A percentile compares a stretch with the other conserved stretches of the same genome.
phyloP scores from a whole-genome alignment of 1,140 invertebrate genomes.

The Zaprionus vittiger region DNA sequence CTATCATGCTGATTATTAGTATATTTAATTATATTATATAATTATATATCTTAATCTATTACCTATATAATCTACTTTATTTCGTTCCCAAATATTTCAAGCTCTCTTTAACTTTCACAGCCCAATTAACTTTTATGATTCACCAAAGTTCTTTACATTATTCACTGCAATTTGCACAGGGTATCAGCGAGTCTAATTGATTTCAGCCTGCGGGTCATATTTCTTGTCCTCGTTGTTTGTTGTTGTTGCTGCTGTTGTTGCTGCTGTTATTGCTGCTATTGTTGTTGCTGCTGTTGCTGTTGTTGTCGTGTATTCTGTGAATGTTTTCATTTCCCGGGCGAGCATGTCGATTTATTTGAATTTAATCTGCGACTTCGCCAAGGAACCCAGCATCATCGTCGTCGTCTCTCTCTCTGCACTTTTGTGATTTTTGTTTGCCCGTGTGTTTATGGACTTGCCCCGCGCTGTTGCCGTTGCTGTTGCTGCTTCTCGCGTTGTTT shows the following conservation, averaged over 20 bases:
- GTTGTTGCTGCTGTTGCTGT: constrained; percentile 20
- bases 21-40: no score
- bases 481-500: constrained; percentile 39
- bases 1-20: no score
- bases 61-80: neutral
- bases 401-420: constrained; percentile 1
- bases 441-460: constrained; percentile 44
- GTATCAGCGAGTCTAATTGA: neutral
- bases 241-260: constrained; percentile 36
- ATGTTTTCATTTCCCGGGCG: constrained; percentile 77
- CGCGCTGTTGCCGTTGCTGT: neutral
- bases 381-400: constrained; percentile 1
- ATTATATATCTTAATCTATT: no score
- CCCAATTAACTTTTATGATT: constrained; percentile 10
- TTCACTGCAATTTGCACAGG: constrained; percentile 1
- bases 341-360: constrained; percentile 83
- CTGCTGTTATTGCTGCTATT: neutral
- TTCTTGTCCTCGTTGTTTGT: constrained; percentile 41
- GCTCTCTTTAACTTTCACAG: neutral
- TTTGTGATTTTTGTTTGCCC: constrained; percentile 28
- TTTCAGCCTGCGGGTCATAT: constrained; percentile 22
- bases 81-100: neutral
- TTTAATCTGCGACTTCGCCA: constrained; percentile 64
- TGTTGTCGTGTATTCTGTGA: constrained; percentile 73
- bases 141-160: neutral